Evolutionary conservation across 2,113 vertebrate genomes (phyloP), one percentile per base, ranked within the genome.

Genomic region (Neodon shergylaensis): DNA sequence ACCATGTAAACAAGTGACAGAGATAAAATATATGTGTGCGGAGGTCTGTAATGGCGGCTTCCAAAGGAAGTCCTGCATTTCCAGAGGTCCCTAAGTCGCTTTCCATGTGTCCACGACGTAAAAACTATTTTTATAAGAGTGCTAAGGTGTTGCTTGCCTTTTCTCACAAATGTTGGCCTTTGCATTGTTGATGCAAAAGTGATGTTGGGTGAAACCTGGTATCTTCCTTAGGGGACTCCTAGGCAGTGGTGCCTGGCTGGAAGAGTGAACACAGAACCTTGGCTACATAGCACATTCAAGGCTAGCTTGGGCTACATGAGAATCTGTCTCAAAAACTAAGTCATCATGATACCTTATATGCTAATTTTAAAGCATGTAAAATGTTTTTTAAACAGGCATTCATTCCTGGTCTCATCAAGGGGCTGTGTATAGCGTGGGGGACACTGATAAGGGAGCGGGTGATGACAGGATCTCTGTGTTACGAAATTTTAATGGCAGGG

Each of bases 121-220:
- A 24, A 91, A 74, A 79, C 54, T 58, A 31, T 95, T 88, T 96
- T 87, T 73, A 49, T 70, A 77, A 68, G 74, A 82, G 36, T n/a
- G 17, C 39, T 91, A 65, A 93, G 52, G 22, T 66, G 39, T 44
- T 74, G 36, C 68, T 78, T 93, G 4, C 39, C 91, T 33, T 84
- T 77, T 44, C 7, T 1, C 36, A 52, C 52, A 1, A 16, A 39
- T 84, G 22, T 14, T 54, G 68, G 68, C 66, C 39, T 85, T 91
- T 73, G 47, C 14, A 47, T 66, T 44, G 4, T 70, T 89, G 28
- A 36, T 89, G 9, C 12, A 66, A 54, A 91, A 77, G 19, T 79
- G 66, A n/a, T 28, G 19, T 31, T 39, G 58, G 22, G 11, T 83
- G 70, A 58, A 49, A 73, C 9, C 52, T 52, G 11, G 28, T 1